Evolutionary conservation across 2,113 vertebrate genomes (phyloP).

Genomic region (Anseranas semipalmata): DNA sequence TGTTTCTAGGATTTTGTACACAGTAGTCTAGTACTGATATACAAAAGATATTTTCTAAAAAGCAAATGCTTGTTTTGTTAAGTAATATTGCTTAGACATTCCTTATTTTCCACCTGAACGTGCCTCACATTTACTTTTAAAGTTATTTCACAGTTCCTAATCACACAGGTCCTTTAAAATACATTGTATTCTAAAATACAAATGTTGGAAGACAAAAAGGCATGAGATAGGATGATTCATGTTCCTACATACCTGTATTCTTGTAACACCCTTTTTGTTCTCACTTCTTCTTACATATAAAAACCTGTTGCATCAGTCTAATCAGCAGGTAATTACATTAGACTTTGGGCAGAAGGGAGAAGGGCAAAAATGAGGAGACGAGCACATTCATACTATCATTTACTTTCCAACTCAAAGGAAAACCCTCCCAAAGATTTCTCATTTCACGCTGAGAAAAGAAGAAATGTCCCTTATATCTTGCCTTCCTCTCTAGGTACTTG

Average conservation of each 20-base stretch:
- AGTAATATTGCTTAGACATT: neutral
- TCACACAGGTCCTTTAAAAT: constrained; percentile 12
- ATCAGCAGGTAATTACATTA: neutral
- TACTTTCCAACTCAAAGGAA: constrained; percentile 60
- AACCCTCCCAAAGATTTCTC: constrained; percentile 51
- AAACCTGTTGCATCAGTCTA: constrained; percentile 28
- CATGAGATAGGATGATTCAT: neutral
- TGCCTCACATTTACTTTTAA: neutral
- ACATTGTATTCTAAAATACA: constrained; percentile 26
- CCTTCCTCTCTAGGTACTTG: constrained; percentile 43
- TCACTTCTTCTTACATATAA: constrained; percentile 18
- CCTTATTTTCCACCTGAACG: neutral
- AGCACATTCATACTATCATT: neutral
- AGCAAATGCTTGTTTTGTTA: neutral
- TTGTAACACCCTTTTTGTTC: neutral
- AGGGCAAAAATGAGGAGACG: constrained; percentile 28
- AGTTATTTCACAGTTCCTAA: neutral
- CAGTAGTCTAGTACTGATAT: neutral
- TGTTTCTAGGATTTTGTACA: neutral
- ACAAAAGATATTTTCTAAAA: neutral
- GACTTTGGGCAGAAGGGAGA: neutral
- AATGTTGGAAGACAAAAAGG: constrained; percentile 39
- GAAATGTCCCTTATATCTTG: constrained; percentile 46
- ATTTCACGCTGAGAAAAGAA: constrained; percentile 40
- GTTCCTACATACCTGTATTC: neutral